These are phyloP conservation scores for Labroides dimidiatus DNA, from an alignment of 2,797 vertebrate species.

Conservation along the genomic window DNA sequence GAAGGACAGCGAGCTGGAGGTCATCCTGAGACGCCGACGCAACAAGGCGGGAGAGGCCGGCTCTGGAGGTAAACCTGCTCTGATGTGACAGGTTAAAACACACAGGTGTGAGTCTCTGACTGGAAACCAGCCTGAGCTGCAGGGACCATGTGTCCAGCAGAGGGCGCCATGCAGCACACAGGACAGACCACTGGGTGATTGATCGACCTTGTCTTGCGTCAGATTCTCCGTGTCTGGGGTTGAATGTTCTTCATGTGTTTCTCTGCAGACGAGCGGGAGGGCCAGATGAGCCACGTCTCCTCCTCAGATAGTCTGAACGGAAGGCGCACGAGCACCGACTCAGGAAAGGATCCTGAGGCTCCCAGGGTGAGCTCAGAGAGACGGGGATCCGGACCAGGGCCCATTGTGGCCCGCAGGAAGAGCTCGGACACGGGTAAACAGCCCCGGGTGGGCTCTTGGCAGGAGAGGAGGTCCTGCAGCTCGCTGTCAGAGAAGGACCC, in stretches of 20 bases:
- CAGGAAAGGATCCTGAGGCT: conserved; percentile 70
- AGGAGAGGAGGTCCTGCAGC: conserved; percentile 72
- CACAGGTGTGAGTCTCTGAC: too few species aligned
- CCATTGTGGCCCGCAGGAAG: conserved; percentile 66
- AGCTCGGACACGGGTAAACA: conserved; percentile 68
- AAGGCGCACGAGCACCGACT: conserved; percentile 76
- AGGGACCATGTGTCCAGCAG: conserved; percentile 27
- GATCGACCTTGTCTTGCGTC: conserved; percentile 27
- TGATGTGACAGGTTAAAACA: too few species aligned
- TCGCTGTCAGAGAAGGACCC: conserved; percentile 75
- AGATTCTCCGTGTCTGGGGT: too few species aligned
- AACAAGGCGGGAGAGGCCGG: conserved; percentile 83
- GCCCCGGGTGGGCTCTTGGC: conserved; percentile 56
- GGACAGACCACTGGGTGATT: conserved; percentile 3
- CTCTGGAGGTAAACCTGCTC: conserved; percentile 67
- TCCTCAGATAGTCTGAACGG: conserved; percentile 83
- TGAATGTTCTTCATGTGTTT: too few species aligned
- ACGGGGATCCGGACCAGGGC: conserved; percentile 67
- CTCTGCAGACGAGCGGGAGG: conserved; percentile 75
- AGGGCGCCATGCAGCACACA: conserved; percentile 3
- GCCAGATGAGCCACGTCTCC: conserved; percentile 80
- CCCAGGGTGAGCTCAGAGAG: conserved; percentile 60
- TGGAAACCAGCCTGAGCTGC: too few species aligned
- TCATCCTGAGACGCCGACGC: conserved; percentile 85
- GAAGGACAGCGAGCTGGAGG: conserved; percentile 87